These are phyloP conservation scores for Eclectus roratus DNA, from an alignment of 2,113 vertebrate species.

Conservation along the genomic window DNA sequence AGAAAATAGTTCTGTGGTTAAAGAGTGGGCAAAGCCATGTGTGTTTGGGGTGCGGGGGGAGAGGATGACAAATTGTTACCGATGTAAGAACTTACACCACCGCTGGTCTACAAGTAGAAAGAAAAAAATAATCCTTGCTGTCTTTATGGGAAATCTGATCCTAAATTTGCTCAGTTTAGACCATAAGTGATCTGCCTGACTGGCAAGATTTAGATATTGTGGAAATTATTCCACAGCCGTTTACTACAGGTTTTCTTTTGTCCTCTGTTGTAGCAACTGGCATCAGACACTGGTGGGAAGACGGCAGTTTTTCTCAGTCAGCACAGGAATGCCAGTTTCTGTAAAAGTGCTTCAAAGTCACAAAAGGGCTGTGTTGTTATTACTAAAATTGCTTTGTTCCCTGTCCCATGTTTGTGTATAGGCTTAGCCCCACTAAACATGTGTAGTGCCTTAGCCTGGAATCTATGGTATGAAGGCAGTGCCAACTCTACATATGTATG, in stretches of 20 bases:
- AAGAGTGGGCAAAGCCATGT: neutral
- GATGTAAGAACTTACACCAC: fast-evolving
- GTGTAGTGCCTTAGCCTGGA: neutral
- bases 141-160: neutral
- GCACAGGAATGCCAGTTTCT: neutral
- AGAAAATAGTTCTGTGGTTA: neutral
- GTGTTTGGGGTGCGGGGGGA: neutral
- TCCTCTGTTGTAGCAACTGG: neutral
- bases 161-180: neutral
- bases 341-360: neutral
- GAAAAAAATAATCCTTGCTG: neutral
- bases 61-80: neutral
- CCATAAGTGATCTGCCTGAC: neutral
- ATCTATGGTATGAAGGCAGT: neutral
- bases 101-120: neutral
- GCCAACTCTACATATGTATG: neutral
- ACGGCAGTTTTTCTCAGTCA: neutral
- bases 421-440: fast-evolving
- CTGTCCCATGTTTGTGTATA: neutral
- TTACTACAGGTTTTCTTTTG: neutral
- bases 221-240: neutral
- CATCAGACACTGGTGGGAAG: neutral
- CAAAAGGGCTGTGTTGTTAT: neutral
- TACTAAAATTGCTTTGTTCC: neutral
- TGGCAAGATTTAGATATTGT: neutral